Percentiles rank a stretch among this genome's conserved stretches.
Evolutionary conservation across 2,113 vertebrate species (phyloP).

Genomic region (Tachysurus fulvidraco): DNA sequence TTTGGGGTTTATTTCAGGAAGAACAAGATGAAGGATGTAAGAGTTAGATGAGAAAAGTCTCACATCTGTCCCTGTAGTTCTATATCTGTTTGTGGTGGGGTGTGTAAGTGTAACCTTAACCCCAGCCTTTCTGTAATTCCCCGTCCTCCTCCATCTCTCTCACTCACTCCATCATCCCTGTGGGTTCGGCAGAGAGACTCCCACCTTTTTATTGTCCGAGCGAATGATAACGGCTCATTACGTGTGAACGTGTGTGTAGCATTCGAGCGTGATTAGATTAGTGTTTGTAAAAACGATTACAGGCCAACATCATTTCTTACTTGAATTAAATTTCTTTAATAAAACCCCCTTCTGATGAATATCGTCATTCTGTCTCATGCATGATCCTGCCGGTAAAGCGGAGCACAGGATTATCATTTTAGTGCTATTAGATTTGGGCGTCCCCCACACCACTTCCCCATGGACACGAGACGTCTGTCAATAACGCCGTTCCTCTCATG

Average conservation of each 20-base stretch:
- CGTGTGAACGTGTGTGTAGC: conserved; percentile 9
- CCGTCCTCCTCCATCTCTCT: neutral
- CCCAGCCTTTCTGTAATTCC: conserved; percentile 1
- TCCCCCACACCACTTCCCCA: neutral
- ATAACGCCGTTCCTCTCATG: neutral
- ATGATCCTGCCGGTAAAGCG: conserved; percentile 9
- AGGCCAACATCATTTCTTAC: neutral
- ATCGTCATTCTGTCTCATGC: neutral
- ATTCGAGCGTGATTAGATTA: neutral
- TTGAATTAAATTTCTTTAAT: neutral
- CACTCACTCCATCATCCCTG: neutral
- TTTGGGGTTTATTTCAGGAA: conserved; percentile 20
- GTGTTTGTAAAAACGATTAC: conserved; percentile 7
- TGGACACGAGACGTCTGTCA: neutral
- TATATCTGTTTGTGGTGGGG: conserved; percentile 23
- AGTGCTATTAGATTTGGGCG: conserved; percentile 20
- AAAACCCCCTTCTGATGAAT: neutral
- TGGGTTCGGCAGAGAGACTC: neutral
- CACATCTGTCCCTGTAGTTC: conserved; percentile 50
- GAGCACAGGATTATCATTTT: conserved; percentile 22
- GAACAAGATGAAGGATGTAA: neutral
- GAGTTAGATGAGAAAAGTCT: neutral
- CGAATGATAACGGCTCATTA: conserved; percentile 39
- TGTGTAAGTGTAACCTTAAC: neutral
- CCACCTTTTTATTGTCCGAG: conserved; percentile 4